Percentiles rank a stretch among this genome's conserved stretches.
These are phyloP conservation scores for Pycnomerus fuliginosus DNA, from an alignment of 2,888 invertebrate species.

Conservation along the genomic window DNA sequence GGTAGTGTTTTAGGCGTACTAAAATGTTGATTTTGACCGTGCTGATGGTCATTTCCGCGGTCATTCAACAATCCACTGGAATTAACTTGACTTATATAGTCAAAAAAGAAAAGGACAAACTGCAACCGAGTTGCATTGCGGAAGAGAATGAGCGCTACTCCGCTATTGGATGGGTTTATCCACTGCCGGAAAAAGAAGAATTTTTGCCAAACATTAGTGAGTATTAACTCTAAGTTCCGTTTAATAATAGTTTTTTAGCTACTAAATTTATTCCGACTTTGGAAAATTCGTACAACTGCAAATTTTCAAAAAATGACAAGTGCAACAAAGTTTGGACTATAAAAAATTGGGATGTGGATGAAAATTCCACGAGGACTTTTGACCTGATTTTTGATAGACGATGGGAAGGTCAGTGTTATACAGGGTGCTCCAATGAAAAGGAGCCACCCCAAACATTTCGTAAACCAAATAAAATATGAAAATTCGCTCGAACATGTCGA, in stretches of 20 bases:
- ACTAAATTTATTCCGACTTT: conserved; percentile 41
- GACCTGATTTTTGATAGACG: conserved; percentile 41
- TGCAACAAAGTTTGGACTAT: conserved; percentile 42
- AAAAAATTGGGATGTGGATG: conserved; percentile 43
- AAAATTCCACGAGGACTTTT: conserved; percentile 35
- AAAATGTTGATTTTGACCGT: conserved; percentile 32
- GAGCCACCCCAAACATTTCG: too few relatives aligned
- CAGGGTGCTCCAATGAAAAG: too few relatives aligned
- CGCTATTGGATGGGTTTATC: conserved; percentile 47
- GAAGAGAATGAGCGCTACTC: conserved; percentile 42
- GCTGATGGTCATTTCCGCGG: conserved; percentile 24
- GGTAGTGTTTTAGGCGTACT: conserved; percentile 21
- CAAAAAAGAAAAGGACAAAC: conserved; percentile 29
- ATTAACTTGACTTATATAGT: conserved; percentile 44
- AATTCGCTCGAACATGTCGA: neutral
- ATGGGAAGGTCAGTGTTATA: conserved; percentile 44
- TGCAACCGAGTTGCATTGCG: conserved; percentile 43
- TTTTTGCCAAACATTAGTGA: conserved; percentile 41
- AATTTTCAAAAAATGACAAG: conserved; percentile 38
- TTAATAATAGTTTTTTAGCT: conserved; percentile 36
- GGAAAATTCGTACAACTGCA: conserved; percentile 41
- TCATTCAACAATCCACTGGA: conserved; percentile 20
- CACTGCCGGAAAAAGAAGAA: conserved; percentile 34
- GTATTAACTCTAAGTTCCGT: too few relatives aligned
- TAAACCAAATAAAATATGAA: too few relatives aligned